Base-by-base conservation (phyloP, 2,113 vertebrate genomes). In the Chlorodrepanis virens region DNA sequence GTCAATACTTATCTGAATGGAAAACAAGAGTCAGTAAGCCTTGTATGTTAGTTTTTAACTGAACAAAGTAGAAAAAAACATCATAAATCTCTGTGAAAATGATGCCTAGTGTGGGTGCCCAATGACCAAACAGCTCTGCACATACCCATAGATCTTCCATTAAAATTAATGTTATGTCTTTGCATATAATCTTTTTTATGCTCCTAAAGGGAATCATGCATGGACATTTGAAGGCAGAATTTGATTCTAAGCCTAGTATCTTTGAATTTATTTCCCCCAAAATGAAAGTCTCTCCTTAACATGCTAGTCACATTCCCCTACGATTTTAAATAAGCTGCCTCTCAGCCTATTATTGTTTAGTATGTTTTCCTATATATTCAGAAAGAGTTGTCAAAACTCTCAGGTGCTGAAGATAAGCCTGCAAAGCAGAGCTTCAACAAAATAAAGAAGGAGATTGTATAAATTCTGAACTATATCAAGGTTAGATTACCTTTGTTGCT, bases 351-450 rank as follows among this genome's bases (percentile, higher is more conserved):
- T 81, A 88, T 33, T 68, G 28, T 74, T 89, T 84, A 93, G 23
- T 67, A 76, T 81, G 24, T 68, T 95, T 96, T 92, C 21, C 54
- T 68, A 20, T 56, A 52, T 81, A 83, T 89, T 91, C 53, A 78
- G 50, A 94, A 77, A 82, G 49, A 79, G 57, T 88, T 96, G 83
- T 90, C 70, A 94, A 80, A 97, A 96, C 39, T 93, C 81, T 92
- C 61, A 70, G 89, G 37, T 92, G 31, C 52, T 94, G 60, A 57
- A 86, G 69, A 84, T 86, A 87, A 96, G 68, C 60, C 80, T 60
- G 31, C 14, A 94, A 90, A 97, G 50, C 56, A 96, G 39, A 75
- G 27, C 19, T 91, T 95, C 79, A 80, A 80, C 39, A 87, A 76
- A 89, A 92, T 60, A 94, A 91, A 79, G 54, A 29, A 83, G 47